Percentiles rank a stretch among this genome's conserved stretches.
These are phyloP conservation scores for Cydia strobilella DNA, from an alignment of 1,140 invertebrate species.

Conservation along the genomic window DNA sequence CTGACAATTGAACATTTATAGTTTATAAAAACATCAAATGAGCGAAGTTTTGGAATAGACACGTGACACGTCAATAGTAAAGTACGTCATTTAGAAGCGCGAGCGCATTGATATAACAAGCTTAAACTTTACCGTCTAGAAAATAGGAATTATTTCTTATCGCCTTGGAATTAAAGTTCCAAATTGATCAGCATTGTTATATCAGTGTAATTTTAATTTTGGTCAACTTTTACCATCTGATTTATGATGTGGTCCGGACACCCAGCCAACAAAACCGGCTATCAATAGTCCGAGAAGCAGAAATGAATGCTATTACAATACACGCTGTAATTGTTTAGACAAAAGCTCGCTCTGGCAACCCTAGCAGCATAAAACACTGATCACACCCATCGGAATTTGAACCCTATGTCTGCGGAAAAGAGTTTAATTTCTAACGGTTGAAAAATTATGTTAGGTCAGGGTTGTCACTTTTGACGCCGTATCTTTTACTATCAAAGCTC, in stretches of 20 bases:
- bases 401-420: slow-evolving; percentile 35
- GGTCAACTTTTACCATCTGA: slow-evolving; percentile 54
- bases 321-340: slow-evolving; percentile 75
- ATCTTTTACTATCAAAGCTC: slow-evolving; percentile 69
- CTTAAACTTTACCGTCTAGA: neutral
- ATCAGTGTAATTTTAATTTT: slow-evolving; percentile 31
- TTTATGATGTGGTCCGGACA: slow-evolving; percentile 75
- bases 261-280: slow-evolving; percentile 66
- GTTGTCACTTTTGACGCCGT: slow-evolving; percentile 40
- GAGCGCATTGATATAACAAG: slow-evolving; percentile 43
- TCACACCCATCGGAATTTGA: slow-evolving; percentile 35
- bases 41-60: slow-evolving; percentile 60
- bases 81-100: slow-evolving; percentile 61
- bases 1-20: slow-evolving; percentile 71
- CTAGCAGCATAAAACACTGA: slow-evolving; percentile 18
- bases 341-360: slow-evolving; percentile 48
- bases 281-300: slow-evolving; percentile 74
- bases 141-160: slow-evolving; percentile 1
- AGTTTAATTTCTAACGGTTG: slow-evolving; percentile 35
- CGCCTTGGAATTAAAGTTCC: slow-evolving; percentile 38
- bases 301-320: slow-evolving; percentile 75
- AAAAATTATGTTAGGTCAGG: slow-evolving; percentile 32
- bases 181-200: slow-evolving; percentile 31
- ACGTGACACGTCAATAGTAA: slow-evolving; percentile 67
- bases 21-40: slow-evolving; percentile 72